Percentiles rank a stretch among this genome's conserved stretches.
These are phyloP conservation scores for Hetaerina titia DNA, from an alignment of 2,888 invertebrate genomes.

Conservation along the genomic window DNA sequence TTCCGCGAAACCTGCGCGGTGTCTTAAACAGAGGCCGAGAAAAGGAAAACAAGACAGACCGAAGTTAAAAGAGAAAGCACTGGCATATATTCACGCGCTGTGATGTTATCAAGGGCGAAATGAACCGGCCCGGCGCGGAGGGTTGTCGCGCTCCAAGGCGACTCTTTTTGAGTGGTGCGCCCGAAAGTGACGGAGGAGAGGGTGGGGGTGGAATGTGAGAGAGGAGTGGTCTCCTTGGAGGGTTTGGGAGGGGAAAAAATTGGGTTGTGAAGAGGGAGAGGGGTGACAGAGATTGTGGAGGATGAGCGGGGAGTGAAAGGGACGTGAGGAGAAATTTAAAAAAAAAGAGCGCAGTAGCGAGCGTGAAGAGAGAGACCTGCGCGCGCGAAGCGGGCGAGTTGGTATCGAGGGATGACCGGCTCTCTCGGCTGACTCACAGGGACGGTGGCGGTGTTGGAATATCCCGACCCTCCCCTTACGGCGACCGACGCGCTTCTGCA, in stretches of 20 bases:
- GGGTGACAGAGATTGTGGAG: background rate
- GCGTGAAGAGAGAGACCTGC: background rate
- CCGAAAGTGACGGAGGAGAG: no score
- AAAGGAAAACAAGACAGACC: no score
- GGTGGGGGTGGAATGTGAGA: no score
- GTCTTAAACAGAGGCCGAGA: no score
- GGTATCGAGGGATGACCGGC: background rate
- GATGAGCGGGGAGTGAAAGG: background rate
- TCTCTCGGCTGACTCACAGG: background rate
- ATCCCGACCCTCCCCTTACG: conserved; percentile 37
- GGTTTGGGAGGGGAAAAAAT: background rate
- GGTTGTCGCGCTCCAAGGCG: no score
- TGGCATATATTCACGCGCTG: no score
- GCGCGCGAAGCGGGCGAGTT: background rate
- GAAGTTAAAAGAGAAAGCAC: no score
- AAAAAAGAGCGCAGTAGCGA: background rate
- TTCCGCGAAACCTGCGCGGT: no score
- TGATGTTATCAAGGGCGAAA: no score
- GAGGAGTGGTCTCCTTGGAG: background rate
- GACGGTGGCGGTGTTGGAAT: conserved; percentile 2
- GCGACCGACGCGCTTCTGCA: conserved; percentile 52
- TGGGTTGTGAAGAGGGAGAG: background rate
- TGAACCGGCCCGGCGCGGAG: no score
- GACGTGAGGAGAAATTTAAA: background rate
- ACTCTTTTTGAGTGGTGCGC: no score